These are phyloP conservation scores for Tadarida brasiliensis DNA, from an alignment of 2,797 vertebrate genomes.

Conservation along the genomic window DNA sequence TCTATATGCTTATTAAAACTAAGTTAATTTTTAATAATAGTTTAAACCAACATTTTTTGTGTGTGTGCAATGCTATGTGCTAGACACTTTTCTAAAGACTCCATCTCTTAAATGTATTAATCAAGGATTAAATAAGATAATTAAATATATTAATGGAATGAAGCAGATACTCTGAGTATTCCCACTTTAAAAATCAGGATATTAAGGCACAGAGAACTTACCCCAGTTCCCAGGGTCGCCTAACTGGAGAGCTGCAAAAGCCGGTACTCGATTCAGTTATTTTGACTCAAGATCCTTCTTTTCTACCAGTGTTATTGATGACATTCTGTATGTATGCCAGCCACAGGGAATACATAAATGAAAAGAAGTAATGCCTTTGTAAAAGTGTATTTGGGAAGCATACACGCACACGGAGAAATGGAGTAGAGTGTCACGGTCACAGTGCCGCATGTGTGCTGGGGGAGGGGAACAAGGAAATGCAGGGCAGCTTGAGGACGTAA, in stretches of 20 bases:
- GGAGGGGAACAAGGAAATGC: not conserved
- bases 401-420: not conserved
- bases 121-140: not conserved
- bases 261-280: not conserved
- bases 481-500: not conserved
- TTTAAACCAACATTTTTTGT: not conserved
- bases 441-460: not conserved
- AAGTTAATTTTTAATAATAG: slow-evolving; percentile 22
- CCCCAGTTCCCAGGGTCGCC: not conserved
- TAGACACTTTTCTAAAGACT: not conserved
- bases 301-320: not conserved
- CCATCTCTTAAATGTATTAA: not conserved
- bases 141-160: not conserved
- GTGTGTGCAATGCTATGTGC: not conserved
- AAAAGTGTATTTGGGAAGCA: not conserved
- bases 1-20: not conserved
- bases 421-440: not conserved
- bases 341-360: not conserved
- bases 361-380: not conserved
- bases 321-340: not conserved
- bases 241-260: not conserved
- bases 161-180: not conserved
- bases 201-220: not conserved
- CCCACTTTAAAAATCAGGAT: not conserved
- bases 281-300: not conserved